A percentile compares a stretch with the other conserved stretches of the same genome.
These are phyloP conservation scores for Sarcophaga peregrina DNA, from an alignment of 1,140 invertebrate species.

Conservation along the genomic window DNA sequence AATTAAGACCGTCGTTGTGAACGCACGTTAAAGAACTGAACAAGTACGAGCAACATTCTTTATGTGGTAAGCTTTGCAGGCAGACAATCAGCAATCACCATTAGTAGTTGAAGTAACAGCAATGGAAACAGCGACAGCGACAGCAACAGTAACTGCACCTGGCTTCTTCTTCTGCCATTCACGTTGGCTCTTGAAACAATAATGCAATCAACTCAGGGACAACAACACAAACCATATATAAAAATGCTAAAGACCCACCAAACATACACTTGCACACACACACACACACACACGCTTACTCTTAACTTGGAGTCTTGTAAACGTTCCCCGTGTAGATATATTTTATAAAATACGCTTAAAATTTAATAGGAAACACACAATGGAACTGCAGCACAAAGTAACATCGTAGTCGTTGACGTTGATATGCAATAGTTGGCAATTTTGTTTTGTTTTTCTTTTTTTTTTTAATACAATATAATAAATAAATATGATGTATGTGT, in stretches of 20 bases:
- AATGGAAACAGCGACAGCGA: not conserved
- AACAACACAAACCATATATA: not conserved
- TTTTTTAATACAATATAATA: too few species aligned
- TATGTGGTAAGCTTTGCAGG: slow-evolving; percentile 28
- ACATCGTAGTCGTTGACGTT: not conserved
- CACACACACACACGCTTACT: not conserved
- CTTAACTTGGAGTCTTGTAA: not conserved
- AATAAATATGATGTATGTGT: too few species aligned
- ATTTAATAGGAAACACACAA: not conserved
- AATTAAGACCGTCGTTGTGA: slow-evolving; percentile 10
- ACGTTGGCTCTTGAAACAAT: not conserved
- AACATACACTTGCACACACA: not conserved
- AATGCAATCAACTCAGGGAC: not conserved
- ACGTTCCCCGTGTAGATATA: not conserved
- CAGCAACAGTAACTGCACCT: slow-evolving; percentile 24
- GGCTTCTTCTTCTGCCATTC: slow-evolving; percentile 23
- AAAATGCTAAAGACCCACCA: not conserved
- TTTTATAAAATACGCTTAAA: too few species aligned
- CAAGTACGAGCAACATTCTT: slow-evolving; percentile 34
- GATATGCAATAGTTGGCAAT: not conserved
- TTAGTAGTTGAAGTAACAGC: not conserved
- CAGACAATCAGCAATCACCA: too few species aligned
- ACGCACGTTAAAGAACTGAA: slow-evolving; percentile 34
- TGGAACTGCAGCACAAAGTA: slow-evolving; percentile 2
- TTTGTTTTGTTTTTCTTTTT: not conserved